These are phyloP conservation scores for Sandelia bainsii DNA, from an alignment of 2,797 vertebrate species.

Conservation along the genomic window DNA sequence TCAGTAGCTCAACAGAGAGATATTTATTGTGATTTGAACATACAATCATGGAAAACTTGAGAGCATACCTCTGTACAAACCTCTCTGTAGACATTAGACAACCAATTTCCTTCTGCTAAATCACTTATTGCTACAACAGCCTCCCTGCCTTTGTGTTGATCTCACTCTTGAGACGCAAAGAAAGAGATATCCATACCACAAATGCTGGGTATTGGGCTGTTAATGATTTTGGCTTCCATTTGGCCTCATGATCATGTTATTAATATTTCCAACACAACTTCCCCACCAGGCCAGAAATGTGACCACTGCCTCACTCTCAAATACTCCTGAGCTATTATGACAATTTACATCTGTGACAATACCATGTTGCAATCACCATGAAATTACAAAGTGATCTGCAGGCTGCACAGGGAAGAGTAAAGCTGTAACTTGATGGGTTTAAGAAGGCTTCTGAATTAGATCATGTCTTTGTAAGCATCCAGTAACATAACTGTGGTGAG, in stretches of 20 bases:
- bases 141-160: constrained; percentile 70
- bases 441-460: constrained; percentile 69
- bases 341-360: constrained; percentile 62
- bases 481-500: constrained; percentile 74
- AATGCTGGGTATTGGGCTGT: constrained; percentile 57
- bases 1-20: constrained; percentile 59
- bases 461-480: constrained; percentile 74
- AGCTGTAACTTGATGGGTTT: constrained; percentile 54
- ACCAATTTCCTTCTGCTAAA: constrained; percentile 81
- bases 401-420: constrained; percentile 33
- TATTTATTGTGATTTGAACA: constrained; percentile 81
- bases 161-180: constrained; percentile 63
- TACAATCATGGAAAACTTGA: constrained; percentile 81
- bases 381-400: constrained; percentile 62
- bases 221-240: constrained; percentile 68
- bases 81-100: constrained; percentile 77
- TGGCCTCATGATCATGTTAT: constrained; percentile 51
- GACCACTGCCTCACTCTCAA: constrained; percentile 43
- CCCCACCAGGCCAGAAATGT: constrained; percentile 44
- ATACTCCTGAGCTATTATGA: constrained; percentile 28
- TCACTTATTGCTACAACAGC: constrained; percentile 74
- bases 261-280: constrained; percentile 74
- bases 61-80: constrained; percentile 77
- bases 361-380: constrained; percentile 45
- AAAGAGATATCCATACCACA: constrained; percentile 71